Evolutionary conservation across 2,113 vertebrate species (phyloP).

Genomic region (Peromyscus maniculatus): DNA sequence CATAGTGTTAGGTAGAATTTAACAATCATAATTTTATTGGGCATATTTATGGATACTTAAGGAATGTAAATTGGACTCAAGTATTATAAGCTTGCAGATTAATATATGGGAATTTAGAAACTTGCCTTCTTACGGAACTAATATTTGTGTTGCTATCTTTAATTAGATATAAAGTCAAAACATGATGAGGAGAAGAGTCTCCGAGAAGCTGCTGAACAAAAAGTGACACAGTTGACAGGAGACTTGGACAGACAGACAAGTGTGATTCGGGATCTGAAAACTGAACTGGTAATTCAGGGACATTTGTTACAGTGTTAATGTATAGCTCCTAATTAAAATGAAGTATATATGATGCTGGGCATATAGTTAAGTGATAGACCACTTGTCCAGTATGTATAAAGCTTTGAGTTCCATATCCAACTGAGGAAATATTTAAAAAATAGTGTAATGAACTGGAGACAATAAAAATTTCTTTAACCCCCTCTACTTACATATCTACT

Average conservation of each 20-base stretch:
- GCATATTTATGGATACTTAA: conserved; percentile 36
- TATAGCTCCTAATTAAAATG: conserved; percentile 24
- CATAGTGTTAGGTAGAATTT: conserved; percentile 23
- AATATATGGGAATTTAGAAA: conserved; percentile 24
- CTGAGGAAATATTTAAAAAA: conserved; percentile 40
- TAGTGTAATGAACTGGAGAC: neutral
- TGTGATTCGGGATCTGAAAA: conserved; percentile 92
- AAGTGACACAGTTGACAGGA: conserved; percentile 88
- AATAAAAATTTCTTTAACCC: neutral
- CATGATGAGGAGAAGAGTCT: conserved; percentile 97
- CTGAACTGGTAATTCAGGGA: conserved; percentile 93
- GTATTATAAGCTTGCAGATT: neutral
- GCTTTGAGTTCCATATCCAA: neutral
- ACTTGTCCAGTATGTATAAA: neutral
- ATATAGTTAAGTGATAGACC: neutral
- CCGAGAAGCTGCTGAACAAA: conserved; percentile 93
- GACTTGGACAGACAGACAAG: conserved; percentile 92
- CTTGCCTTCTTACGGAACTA: conserved; percentile 25
- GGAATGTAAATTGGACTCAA: conserved; percentile 59
- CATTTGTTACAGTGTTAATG: conserved; percentile 31
- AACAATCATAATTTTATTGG: conserved; percentile 13
- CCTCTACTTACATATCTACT: neutral
- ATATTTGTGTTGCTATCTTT: conserved; percentile 56
- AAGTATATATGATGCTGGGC: neutral
- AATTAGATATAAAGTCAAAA: conserved; percentile 95